Evolutionary conservation across 2,797 vertebrate genomes (phyloP).

Genomic region (Otus scops): DNA sequence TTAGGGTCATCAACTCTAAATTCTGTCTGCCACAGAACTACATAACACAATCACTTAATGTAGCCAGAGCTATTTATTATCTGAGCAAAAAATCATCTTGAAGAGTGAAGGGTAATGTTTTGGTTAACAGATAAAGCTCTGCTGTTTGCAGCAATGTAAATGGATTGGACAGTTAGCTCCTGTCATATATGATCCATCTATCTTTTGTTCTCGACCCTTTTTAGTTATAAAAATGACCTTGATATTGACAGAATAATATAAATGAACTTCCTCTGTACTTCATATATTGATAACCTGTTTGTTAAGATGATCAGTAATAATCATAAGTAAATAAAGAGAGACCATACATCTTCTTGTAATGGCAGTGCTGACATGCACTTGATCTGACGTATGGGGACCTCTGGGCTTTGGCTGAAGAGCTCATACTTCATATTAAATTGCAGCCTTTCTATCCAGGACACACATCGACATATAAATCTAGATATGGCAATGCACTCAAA

Average conservation of each 20-base stretch:
- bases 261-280: conserved; percentile 80
- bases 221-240: conserved; percentile 80
- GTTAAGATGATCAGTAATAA: conserved; percentile 88
- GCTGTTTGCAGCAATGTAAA: background rate
- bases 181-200: conserved; percentile 65
- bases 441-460: background rate
- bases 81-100: conserved; percentile 12
- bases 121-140: conserved; percentile 11
- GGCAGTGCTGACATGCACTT: conserved; percentile 48
- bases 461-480: background rate
- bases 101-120: conserved; percentile 28
- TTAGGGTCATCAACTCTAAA: background rate
- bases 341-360: conserved; percentile 68
- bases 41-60: conserved; percentile 8
- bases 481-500: background rate
- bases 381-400: conserved; percentile 61
- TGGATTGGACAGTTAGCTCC: conserved; percentile 73
- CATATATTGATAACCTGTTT: conserved; percentile 85
- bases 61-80: conserved; percentile 9
- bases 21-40: background rate
- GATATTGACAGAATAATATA: conserved; percentile 83
- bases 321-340: conserved; percentile 83
- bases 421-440: background rate
- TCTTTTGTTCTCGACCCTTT: conserved; percentile 72
- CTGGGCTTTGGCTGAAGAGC: background rate